A percentile compares a stretch with the other conserved stretches of the same genome.
phyloP scores from a whole-genome alignment of 2,888 invertebrate species.

The Apantesis nais region DNA sequence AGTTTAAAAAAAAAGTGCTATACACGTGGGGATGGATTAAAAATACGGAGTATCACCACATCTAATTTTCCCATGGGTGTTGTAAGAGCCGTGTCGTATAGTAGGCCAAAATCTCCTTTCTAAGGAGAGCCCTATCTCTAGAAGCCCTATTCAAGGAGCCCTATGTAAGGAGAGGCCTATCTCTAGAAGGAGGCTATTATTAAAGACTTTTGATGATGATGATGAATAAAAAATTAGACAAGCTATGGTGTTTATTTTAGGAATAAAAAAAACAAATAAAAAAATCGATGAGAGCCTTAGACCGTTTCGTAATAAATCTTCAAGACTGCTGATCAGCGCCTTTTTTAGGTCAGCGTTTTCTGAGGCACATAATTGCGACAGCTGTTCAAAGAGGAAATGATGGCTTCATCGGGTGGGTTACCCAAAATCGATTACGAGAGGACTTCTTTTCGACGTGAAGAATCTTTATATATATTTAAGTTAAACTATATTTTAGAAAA shows the following conservation, averaged over 20 bases:
- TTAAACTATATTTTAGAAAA: not conserved
- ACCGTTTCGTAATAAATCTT: not conserved
- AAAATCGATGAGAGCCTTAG: not conserved
- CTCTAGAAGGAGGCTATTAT: no score
- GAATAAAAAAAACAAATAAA: not conserved
- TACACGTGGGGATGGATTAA: no score
- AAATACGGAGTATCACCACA: no score
- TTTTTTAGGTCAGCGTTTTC: not conserved
- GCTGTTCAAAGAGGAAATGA: not conserved
- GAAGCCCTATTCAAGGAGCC: no score
- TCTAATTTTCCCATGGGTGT: no score
- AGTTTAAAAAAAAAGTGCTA: no score
- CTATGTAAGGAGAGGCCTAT: no score
- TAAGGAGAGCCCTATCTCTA: no score
- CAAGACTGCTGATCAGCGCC: slow-evolving; percentile 1
- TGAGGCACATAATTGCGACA: not conserved
- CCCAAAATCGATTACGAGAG: not conserved
- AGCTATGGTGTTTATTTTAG: not conserved
- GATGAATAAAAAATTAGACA: not conserved
- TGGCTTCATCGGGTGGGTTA: not conserved
- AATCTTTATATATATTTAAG: not conserved
- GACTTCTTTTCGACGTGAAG: not conserved
- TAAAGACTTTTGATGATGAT: no score
- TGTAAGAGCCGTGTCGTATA: no score
- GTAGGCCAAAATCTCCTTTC: no score